These are phyloP conservation scores for Pocillopora damicornis DNA, from an alignment of 64 coral and sea anemone genomes.

Conservation along the genomic window DNA sequence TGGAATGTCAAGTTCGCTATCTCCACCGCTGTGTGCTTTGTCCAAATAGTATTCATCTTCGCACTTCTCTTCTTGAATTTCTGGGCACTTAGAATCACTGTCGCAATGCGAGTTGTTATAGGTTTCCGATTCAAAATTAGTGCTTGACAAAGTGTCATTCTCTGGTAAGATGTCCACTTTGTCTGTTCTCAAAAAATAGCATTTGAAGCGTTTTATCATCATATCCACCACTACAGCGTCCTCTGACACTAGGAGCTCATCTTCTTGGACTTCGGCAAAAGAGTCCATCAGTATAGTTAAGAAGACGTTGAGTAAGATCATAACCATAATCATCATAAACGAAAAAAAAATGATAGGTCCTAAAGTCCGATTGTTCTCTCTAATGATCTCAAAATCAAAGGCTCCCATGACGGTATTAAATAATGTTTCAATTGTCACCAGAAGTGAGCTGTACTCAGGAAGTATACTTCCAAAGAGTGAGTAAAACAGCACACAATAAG, in stretches of 20 bases:
- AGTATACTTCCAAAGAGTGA: slow-evolving; percentile 62
- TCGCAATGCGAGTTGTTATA: background rate
- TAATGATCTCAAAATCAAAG: slow-evolving; percentile 72
- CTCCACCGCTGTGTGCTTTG: background rate
- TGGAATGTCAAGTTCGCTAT: background rate
- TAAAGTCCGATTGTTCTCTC: slow-evolving; percentile 46
- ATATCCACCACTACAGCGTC: slow-evolving; percentile 66
- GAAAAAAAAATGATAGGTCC: slow-evolving; percentile 87
- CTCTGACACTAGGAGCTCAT: slow-evolving; percentile 48
- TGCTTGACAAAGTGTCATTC: background rate
- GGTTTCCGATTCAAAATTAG: background rate
- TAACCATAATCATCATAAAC: slow-evolving; percentile 89
- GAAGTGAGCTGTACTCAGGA: slow-evolving; percentile 67
- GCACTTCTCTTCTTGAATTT: too few species aligned
- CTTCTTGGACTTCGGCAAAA: slow-evolving; percentile 75
- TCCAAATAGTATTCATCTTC: background rate
- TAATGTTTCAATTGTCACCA: slow-evolving; percentile 62
- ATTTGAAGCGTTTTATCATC: slow-evolving; percentile 28
- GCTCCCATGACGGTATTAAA: slow-evolving; percentile 80
- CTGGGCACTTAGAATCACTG: background rate
- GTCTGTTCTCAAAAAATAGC: slow-evolving; percentile 39
- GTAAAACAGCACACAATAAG: slow-evolving; percentile 57
- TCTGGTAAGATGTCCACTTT: slow-evolving; percentile 15
- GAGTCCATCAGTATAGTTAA: slow-evolving; percentile 89
- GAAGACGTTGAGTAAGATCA: slow-evolving; percentile 89